These are phyloP conservation scores for Sciaenops ocellatus DNA, from an alignment of 2,797 vertebrate species.

Conservation along the genomic window DNA sequence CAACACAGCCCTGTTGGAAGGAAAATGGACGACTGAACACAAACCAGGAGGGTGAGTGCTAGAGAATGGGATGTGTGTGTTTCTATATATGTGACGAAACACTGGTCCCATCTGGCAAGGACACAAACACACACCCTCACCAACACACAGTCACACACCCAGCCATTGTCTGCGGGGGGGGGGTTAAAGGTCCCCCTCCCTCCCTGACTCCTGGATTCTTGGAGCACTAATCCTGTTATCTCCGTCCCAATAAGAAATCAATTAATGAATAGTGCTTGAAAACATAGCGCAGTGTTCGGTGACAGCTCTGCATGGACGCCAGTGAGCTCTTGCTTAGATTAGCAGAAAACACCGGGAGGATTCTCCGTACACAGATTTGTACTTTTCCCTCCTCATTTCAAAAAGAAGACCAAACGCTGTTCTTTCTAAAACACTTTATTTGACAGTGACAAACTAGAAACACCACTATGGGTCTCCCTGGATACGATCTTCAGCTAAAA, in stretches of 20 bases:
- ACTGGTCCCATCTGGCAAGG: slow-evolving; percentile 71
- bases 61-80: slow-evolving; percentile 40
- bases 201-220: slow-evolving; percentile 74
- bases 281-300: slow-evolving; percentile 49
- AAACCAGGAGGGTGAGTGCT: slow-evolving; percentile 58
- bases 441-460: slow-evolving; percentile 33
- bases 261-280: slow-evolving; percentile 75
- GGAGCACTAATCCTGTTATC: slow-evolving; percentile 84
- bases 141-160: slow-evolving; percentile 58
- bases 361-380: slow-evolving; percentile 4
- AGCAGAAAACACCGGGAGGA: slow-evolving; percentile 18
- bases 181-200: slow-evolving; percentile 64
- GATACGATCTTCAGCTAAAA: slow-evolving; percentile 45
- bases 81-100: slow-evolving; percentile 63
- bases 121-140: slow-evolving; percentile 62
- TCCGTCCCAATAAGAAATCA: slow-evolving; percentile 83
- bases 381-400: slow-evolving; percentile 2
- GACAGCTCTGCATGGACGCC: slow-evolving; percentile 50
- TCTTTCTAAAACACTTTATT: background rate
- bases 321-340: slow-evolving; percentile 41
- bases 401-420: background rate
- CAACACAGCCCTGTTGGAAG: slow-evolving; percentile 25
- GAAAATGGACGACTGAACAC: slow-evolving; percentile 59
- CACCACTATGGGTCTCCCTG: slow-evolving; percentile 1
- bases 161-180: slow-evolving; percentile 69